Evolutionary conservation across 2,888 invertebrate species (phyloP).

Genomic region (Poecilobothrus nobilitatus): DNA sequence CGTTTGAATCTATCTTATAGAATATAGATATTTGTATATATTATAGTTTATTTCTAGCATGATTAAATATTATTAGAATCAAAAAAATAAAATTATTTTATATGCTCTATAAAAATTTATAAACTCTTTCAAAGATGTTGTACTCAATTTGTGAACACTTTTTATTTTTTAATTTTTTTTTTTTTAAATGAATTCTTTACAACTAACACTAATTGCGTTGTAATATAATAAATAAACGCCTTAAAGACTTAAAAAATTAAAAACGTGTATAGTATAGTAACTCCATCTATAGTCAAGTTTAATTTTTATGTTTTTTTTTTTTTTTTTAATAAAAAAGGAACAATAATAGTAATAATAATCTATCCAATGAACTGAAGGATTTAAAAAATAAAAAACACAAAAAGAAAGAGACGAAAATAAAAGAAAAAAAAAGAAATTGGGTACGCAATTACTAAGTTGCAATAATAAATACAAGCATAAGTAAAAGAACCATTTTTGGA

Average conservation of each 20-base stretch:
- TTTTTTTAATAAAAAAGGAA: no score
- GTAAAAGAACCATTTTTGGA: background rate
- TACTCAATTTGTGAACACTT: background rate
- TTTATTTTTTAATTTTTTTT: no score
- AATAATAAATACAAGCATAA: background rate
- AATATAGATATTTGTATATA: no score
- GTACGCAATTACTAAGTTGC: background rate
- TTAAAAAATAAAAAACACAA: no score
- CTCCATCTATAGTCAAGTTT: no score
- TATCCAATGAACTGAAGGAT: no score
- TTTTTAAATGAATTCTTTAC: background rate
- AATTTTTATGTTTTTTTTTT: no score
- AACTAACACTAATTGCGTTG: slow-evolving; percentile 1
- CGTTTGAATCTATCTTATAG: no score
- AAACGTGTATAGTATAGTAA: background rate
- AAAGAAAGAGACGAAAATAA: background rate
- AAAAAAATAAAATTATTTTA: background rate
- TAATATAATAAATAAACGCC: slow-evolving; percentile 1
- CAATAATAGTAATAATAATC: no score
- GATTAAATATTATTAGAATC: background rate
- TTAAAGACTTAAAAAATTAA: background rate
- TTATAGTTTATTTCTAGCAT: background rate
- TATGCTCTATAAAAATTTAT: no score
- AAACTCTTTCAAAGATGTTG: background rate
- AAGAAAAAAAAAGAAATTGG: background rate